Conservation (phyloP, 2,797 vertebrate genomes). For the Smutsia gigantea region DNA sequence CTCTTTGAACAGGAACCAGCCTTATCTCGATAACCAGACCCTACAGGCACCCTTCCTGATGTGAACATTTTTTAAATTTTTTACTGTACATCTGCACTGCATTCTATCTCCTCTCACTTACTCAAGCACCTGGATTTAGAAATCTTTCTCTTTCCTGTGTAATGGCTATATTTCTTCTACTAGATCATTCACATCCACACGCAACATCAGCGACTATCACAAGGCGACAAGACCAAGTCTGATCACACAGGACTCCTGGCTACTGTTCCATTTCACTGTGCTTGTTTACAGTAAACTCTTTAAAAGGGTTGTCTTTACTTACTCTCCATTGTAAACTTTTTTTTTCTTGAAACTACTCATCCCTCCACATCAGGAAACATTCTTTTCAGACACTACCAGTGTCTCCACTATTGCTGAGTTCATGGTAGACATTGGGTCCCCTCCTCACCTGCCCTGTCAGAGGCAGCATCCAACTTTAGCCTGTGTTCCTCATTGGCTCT, state of each 20-base stretch:
- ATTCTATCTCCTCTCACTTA: neutral
- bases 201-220: neutral
- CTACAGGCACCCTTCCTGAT: neutral
- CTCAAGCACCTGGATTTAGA: neutral
- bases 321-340: neutral
- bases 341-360: neutral
- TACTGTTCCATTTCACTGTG: neutral
- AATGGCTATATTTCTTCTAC: neutral
- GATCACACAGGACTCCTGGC: neutral
- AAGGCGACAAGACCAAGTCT: neutral
- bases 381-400: neutral
- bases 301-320: neutral
- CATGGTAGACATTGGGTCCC: rapidly evolving
- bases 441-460: rapidly evolving
- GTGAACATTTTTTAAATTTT: neutral
- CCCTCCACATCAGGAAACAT: neutral
- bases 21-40: neutral
- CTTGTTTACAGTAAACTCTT: neutral
- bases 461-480: no score
- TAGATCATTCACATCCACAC: neutral
- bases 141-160: neutral
- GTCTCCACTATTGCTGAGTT: rapidly evolving
- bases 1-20: neutral
- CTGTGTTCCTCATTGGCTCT: no score
- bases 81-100: neutral